Conservation (phyloP, 2,888 invertebrate species). For the Andricus curvator region DNA sequence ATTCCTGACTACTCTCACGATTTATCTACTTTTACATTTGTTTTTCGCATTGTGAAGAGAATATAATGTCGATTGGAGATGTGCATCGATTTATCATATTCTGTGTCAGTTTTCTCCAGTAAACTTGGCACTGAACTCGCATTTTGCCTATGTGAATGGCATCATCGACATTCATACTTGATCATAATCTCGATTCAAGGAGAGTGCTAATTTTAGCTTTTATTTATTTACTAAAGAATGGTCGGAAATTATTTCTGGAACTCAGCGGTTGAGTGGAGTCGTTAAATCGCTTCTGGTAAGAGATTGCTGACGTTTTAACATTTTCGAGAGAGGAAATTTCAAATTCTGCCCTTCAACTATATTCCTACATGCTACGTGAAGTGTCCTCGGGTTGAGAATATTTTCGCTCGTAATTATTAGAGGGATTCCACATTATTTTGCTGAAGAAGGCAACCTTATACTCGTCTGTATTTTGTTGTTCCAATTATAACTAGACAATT, state of each 20-base stretch:
- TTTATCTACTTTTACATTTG: background rate
- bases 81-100: background rate
- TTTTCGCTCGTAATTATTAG: background rate
- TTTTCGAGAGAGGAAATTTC: conserved; percentile 5
- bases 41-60: background rate
- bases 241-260: conserved; percentile 8
- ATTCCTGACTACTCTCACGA: background rate
- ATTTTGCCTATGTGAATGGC: background rate
- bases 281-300: conserved; percentile 7
- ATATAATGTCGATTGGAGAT: background rate
- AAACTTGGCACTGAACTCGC: background rate
- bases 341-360: background rate
- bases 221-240: background rate
- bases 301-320: conserved; percentile 33
- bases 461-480: background rate
- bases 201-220: background rate
- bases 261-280: background rate
- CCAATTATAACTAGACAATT: background rate
- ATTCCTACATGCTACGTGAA: background rate
- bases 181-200: background rate
- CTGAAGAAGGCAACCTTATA: background rate
- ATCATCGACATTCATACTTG: background rate
- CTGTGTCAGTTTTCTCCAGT: background rate
- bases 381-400: background rate
- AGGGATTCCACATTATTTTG: background rate